A percentile compares a stretch with the other conserved stretches of the same genome.
Conservation (phyloP, 2,888 invertebrate genomes). For the Polydrusus pterygomalis region DNA sequence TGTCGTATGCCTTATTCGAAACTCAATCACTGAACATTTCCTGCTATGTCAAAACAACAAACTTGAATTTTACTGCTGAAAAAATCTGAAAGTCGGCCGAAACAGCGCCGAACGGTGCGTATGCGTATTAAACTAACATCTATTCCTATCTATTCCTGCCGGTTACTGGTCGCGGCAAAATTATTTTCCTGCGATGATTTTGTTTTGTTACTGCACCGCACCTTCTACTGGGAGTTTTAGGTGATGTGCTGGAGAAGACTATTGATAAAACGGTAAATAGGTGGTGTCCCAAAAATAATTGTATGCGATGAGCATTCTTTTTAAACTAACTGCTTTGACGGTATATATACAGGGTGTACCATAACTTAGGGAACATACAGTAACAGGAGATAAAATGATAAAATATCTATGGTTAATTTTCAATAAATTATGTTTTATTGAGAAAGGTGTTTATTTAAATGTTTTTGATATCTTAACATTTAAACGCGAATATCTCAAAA, state of each 20-base stretch:
- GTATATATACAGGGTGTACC: no score
- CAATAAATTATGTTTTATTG: no score
- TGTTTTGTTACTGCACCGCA: constrained; percentile 34
- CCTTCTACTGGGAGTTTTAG: constrained; percentile 36
- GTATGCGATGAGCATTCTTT: not conserved
- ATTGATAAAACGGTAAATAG: no score
- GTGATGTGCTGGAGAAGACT: not conserved
- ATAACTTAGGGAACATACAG: no score
- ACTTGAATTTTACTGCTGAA: constrained; percentile 36
- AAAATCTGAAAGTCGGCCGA: constrained; percentile 16
- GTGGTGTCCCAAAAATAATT: no score
- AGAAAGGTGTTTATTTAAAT: no score
- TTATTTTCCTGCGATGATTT: constrained; percentile 41
- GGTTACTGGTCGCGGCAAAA: constrained; percentile 21
- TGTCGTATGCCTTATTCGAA: not conserved
- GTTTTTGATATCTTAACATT: no score
- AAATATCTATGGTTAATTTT: no score
- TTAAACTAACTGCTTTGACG: no score
- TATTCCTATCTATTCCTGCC: constrained; percentile 29
- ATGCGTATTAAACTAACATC: constrained; percentile 31
- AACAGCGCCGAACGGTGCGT: constrained; percentile 25
- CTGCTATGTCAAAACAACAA: constrained; percentile 27
- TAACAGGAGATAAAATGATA: no score
- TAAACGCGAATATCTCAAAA: no score
- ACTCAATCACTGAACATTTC: constrained; percentile 20